Evolutionary conservation across 1,140 invertebrate genomes (phyloP).

Genomic region (Drosophila sproati): DNA sequence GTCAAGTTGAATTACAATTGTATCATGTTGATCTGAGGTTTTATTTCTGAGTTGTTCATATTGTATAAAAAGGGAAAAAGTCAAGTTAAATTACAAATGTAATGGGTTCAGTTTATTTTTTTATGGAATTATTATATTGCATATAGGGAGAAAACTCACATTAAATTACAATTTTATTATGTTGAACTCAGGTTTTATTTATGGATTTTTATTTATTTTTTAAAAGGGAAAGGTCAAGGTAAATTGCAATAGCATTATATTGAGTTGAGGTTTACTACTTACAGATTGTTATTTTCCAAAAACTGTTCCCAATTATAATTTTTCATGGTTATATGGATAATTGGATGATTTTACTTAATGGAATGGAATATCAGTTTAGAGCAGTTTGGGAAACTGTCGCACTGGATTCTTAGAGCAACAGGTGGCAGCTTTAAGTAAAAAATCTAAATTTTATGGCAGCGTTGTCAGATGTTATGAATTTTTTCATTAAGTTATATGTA

Average conservation of each 20-base stretch:
- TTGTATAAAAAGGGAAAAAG: no score
- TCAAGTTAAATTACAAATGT: no score
- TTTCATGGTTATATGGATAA: slow-evolving; percentile 35
- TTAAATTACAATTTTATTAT: not conserved
- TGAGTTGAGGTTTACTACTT: slow-evolving; percentile 21
- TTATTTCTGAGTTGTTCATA: no score
- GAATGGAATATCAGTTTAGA: not conserved
- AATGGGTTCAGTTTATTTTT: no score
- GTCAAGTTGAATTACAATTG: not conserved
- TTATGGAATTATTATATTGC: no score
- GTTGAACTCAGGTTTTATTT: not conserved
- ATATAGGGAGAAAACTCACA: no score
- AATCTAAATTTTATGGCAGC: not conserved
- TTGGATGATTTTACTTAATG: not conserved
- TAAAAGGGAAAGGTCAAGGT: no score
- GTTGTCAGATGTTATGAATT: not conserved
- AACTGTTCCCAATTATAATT: slow-evolving; percentile 51
- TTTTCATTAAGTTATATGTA: not conserved
- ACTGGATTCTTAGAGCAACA: slow-evolving; percentile 10
- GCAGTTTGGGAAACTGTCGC: no score
- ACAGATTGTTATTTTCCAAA: slow-evolving; percentile 74
- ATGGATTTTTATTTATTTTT: no score
- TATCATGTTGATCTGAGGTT: no score
- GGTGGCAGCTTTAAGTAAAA: slow-evolving; percentile 8
- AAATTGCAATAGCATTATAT: not conserved